These are phyloP conservation scores for Neostethus bicornis DNA, from an alignment of 2,797 vertebrate genomes.

Conservation along the genomic window DNA sequence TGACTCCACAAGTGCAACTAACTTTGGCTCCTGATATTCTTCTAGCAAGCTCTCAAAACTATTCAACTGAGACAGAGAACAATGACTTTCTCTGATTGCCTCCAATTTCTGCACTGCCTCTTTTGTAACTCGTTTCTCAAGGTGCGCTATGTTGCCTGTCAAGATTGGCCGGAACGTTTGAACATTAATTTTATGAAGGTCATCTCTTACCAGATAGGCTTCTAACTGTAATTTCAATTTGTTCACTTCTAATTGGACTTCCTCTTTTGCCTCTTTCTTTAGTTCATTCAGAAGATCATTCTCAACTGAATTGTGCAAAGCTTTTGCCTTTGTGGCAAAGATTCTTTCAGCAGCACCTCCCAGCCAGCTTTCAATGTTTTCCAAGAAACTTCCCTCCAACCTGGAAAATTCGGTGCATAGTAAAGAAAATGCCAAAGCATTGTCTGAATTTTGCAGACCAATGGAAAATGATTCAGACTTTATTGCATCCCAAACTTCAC, in stretches of 20 bases:
- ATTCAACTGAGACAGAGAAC: conserved; percentile 59
- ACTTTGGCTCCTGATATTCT: conserved; percentile 62
- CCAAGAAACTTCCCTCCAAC: conserved; percentile 59
- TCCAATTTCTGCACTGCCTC: conserved; percentile 58
- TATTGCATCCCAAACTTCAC: conserved; percentile 75
- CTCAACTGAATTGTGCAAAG: conserved; percentile 21
- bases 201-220: conserved; percentile 56
- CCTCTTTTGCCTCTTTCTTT: conserved; percentile 54
- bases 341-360: conserved; percentile 54
- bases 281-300: conserved; percentile 48
- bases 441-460: conserved; percentile 68
- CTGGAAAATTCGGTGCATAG: conserved; percentile 71
- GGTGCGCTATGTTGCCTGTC: conserved; percentile 49
- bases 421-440: conserved; percentile 71
- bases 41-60: conserved; percentile 63
- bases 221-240: conserved; percentile 59
- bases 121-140: conserved; percentile 55
- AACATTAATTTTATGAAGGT: conserved; percentile 51
- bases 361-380: conserved; percentile 72
- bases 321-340: conserved; percentile 38
- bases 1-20: conserved; percentile 57
- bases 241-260: conserved; percentile 58
- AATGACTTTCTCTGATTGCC: conserved; percentile 54
- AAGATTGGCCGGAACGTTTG: conserved; percentile 65
- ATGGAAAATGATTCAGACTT: conserved; percentile 67